Evolutionary conservation across 1,140 invertebrate genomes (phyloP).

Genomic region (Proales similis): DNA sequence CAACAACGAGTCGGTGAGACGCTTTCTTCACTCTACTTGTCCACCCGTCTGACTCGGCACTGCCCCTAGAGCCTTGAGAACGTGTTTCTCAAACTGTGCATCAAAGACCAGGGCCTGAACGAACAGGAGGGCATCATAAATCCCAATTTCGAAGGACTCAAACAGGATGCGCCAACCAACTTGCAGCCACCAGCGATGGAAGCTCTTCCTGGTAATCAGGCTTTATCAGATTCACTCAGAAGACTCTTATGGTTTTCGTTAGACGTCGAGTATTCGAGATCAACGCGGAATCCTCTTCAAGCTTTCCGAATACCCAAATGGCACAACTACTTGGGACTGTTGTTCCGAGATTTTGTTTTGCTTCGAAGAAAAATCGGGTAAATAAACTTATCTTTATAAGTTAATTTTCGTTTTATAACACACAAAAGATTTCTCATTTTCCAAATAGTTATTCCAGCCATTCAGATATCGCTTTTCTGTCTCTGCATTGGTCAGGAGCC

Average conservation of each 20-base stretch:
- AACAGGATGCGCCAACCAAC: too few relatives aligned
- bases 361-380: slow-evolving; percentile 87
- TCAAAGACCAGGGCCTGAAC: slow-evolving; percentile 41
- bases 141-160: slow-evolving; percentile 6
- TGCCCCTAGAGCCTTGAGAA: slow-evolving; percentile 73
- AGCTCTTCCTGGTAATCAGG: too few relatives aligned
- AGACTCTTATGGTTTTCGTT: not conserved
- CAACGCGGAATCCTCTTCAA: not conserved
- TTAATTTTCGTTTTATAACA: not conserved
- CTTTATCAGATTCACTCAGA: not conserved
- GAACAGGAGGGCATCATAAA: not conserved
- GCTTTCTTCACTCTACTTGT: not conserved
- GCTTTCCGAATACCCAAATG: slow-evolving; percentile 27
- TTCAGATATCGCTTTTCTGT: slow-evolving; percentile 91
- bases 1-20: slow-evolving; percentile 58
- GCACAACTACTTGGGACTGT: slow-evolving; percentile 58
- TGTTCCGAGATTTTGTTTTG: slow-evolving; percentile 83
- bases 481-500: slow-evolving; percentile 84
- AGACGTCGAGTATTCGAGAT: too few relatives aligned
- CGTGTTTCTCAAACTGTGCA: slow-evolving; percentile 82
- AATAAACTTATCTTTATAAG: slow-evolving; percentile 42
- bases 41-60: not conserved
- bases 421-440: slow-evolving; percentile 57
- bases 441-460: slow-evolving; percentile 79
- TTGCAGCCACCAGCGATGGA: too few relatives aligned